These are phyloP conservation scores for Aspidiotus rigidus DNA, from an alignment of 2,888 invertebrate genomes.

Conservation along the genomic window DNA sequence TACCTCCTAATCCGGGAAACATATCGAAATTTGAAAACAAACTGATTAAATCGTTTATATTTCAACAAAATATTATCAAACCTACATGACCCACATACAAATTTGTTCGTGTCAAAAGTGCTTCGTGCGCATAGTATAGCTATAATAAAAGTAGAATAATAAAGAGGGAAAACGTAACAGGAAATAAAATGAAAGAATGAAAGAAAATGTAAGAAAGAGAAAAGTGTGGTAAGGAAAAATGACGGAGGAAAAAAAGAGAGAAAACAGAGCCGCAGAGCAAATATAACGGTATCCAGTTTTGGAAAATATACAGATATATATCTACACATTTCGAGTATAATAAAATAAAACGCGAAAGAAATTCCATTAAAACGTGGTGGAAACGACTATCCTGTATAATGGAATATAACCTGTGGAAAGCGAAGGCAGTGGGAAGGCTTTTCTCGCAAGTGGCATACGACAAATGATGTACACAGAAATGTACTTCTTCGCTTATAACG, in stretches of 20 bases:
- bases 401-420: slow-evolving; percentile 16
- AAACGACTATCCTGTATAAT: slow-evolving; percentile 23
- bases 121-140: no score
- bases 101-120: no score
- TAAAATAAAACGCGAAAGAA: slow-evolving; percentile 20
- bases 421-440: slow-evolving; percentile 18
- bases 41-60: no score
- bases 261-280: slow-evolving; percentile 9
- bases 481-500: slow-evolving; percentile 31
- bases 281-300: background rate
- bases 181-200: background rate
- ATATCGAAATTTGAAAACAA: no score
- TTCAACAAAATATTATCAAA: no score
- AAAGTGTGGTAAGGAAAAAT: background rate
- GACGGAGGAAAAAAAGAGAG: background rate
- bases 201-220: background rate
- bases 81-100: no score
- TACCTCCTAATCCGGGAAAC: no score
- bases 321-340: slow-evolving; percentile 6
- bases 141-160: no score
- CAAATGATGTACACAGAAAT: slow-evolving; percentile 34
- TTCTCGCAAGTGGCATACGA: slow-evolving; percentile 30
- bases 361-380: slow-evolving; percentile 16
- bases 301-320: slow-evolving; percentile 3
- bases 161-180: no score